Conservation (phyloP, 1,140 invertebrate species). For the Leptinotarsa undecemlineata region DNA sequence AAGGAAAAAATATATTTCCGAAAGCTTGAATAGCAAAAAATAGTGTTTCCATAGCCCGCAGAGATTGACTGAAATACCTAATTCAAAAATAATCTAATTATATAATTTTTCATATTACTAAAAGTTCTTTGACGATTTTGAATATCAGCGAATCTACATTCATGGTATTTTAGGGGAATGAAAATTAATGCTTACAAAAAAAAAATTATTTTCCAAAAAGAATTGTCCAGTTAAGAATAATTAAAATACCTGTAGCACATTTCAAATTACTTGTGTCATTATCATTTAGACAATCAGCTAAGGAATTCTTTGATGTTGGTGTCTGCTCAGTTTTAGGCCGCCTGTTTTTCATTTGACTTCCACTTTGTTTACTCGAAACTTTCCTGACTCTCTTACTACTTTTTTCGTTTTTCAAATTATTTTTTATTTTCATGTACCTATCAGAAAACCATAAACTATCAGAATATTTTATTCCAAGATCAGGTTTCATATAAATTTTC, state of each 20-base stretch:
- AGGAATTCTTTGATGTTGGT: neutral
- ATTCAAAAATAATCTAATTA: too few species aligned
- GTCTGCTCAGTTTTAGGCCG: neutral
- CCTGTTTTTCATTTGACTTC: neutral
- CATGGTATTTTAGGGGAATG: too few species aligned
- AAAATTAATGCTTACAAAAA: too few species aligned
- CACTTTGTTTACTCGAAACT: neutral
- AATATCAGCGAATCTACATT: too few species aligned
- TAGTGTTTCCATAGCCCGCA: too few species aligned
- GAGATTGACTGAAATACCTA: too few species aligned
- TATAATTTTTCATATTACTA: too few species aligned
- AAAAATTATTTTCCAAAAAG: too few species aligned
- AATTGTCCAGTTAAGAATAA: too few species aligned
- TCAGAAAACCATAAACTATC: slow-evolving; percentile 23
- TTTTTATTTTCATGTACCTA: neutral
- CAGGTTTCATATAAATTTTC: neutral
- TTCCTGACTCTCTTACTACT: slow-evolving; percentile 4
- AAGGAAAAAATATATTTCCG: too few species aligned
- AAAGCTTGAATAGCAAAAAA: too few species aligned
- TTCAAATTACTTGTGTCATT: neutral
- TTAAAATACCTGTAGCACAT: slow-evolving; percentile 2
- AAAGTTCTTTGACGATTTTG: too few species aligned
- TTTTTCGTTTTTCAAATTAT: neutral
- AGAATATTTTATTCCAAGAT: neutral
- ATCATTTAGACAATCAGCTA: neutral